Base-by-base conservation (phyloP, 2,888 invertebrate species). In the Protophormia terraenovae region DNA sequence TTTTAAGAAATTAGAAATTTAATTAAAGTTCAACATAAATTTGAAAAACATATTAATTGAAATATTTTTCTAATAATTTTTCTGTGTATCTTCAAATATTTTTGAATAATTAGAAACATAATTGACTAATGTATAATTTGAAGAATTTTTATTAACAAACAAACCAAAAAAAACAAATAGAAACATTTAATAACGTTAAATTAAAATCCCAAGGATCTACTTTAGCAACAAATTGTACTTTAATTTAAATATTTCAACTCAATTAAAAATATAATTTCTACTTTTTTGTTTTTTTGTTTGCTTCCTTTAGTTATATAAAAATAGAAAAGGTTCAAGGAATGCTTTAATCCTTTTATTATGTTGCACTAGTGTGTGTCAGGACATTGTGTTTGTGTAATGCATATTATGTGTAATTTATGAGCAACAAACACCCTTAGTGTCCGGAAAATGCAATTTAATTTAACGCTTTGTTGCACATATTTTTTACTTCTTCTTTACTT, bases 371-470 rank as follows among this genome's bases (percentile, higher is more conserved):
- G 16, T 50, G 58, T 24, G 41, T n/a, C n/a, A 35, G 27, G 22
- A 45, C 16, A 64, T 62, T 64, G 14, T 53, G 29, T 71, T 53
- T 72, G 29, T 64, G 72, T 19, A n/a, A 45, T 71, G 69, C 69
- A 71, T 47, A 62, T 71, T 79, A 72, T 72, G 53, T 45, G 64
- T 64, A 60, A 78, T 78, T 78, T 69, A 72, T 77, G 32, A 67
- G 60, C 72, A 62, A 66, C 77, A 67, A 84, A 84, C 80, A 77
- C 84, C 67, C 77, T 38, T 32, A 77, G 76, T 84, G 84, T 75
- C 84, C 76, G 72, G 66, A 80, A 76, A 76, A 76, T 84, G 84
- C 80, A 80, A 81, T 81, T 84, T 81, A 84, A 84, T 84, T 84
- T 84, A 77, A 84, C 55, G 84, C 84, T 81, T 72, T 73, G 84